Evolutionary conservation across 2,113 vertebrate genomes (phyloP), one percentile per base, ranked within the genome.

Genomic region (Lagopus leucura): DNA sequence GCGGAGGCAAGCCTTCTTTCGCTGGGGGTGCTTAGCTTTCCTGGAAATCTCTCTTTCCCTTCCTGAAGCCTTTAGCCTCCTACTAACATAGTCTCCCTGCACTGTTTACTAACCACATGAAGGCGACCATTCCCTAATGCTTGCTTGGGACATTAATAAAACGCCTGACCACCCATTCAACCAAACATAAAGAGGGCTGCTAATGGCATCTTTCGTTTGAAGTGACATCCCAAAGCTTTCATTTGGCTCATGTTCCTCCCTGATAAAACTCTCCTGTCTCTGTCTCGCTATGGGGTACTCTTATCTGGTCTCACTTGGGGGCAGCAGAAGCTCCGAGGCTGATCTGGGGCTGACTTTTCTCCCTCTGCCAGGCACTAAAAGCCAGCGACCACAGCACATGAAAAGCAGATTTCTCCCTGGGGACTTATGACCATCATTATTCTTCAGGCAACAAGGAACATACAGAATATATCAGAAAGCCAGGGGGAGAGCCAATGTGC

Each of bases 161-260:
- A 90, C 30, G 82, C 69, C 47, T 92, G 94, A 86, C 82, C 90
- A 96, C 76, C 93, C 89, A 43, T 85, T 82, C 69, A 80, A 73
- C 52, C 84, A 71, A 43, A 83, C 81, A 80, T 90, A 92, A 88
- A 95, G 64, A 43, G 82, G 76, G 58, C 47, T 92, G 86, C 85
- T 95, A 96, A 95, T 95, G 94, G 89, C 85, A 86, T 97, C 82
- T 74, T 64, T 55, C 70, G 70, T 97, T 96, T 95, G 94, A 96
- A 96, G 80, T 82, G 81, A 95, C 93, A 82, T 95, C 79, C 85
- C 74, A 91, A 74, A 85, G 94, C 92, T 92, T 97, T 92, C 60
- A 79, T 94, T 91, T 75, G 88, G 74, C 73, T 95, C 34, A 11
- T 97, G 95, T 94, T 96, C 55, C 40, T 94, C 45, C 64, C 90